Percentiles rank a stretch among this genome's conserved stretches.
Conservation (phyloP, 2,888 invertebrate species). For the Endotricha flammealis region DNA sequence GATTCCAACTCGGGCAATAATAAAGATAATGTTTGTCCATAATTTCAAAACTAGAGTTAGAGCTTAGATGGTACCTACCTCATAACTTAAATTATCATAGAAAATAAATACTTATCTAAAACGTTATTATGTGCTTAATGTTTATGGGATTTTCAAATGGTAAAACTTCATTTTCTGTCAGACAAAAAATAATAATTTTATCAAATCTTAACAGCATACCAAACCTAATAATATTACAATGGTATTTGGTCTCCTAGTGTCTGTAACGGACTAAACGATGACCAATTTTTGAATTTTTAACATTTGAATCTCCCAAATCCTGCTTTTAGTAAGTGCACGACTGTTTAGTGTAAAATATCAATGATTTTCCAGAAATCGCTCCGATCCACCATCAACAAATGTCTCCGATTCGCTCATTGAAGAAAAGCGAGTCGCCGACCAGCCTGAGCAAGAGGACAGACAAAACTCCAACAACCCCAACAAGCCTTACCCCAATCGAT, state of each 20-base stretch:
- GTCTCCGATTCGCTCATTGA: slow-evolving; percentile 72
- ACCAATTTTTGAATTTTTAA: not conserved
- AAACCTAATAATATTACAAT: too few relatives aligned
- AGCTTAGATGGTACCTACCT: too few relatives aligned
- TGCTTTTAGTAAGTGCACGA: slow-evolving; percentile 4
- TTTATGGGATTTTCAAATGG: slow-evolving; percentile 35
- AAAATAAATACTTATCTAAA: too few relatives aligned
- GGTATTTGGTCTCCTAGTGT: too few relatives aligned
- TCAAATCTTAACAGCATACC: too few relatives aligned
- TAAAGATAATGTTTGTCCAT: not conserved
- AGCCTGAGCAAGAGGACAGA: slow-evolving; percentile 70
- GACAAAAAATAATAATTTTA: too few relatives aligned
- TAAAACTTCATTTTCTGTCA: too few relatives aligned
- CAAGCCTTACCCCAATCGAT: slow-evolving; percentile 70
- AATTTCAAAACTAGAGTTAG: too few relatives aligned
- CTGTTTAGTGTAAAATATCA: slow-evolving; percentile 22
- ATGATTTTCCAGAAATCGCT: slow-evolving; percentile 67
- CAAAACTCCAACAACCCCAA: slow-evolving; percentile 72
- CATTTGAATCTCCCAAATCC: slow-evolving; percentile 30
- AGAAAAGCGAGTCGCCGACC: slow-evolving; percentile 71
- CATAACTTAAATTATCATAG: too few relatives aligned
- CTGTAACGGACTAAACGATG: not conserved
- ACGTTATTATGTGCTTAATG: slow-evolving; percentile 8
- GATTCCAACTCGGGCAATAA: not conserved
- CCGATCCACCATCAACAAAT: slow-evolving; percentile 75